Evolutionary conservation across 2,888 invertebrate species (phyloP).

Genomic region (Nephrocerus scutellatus): DNA sequence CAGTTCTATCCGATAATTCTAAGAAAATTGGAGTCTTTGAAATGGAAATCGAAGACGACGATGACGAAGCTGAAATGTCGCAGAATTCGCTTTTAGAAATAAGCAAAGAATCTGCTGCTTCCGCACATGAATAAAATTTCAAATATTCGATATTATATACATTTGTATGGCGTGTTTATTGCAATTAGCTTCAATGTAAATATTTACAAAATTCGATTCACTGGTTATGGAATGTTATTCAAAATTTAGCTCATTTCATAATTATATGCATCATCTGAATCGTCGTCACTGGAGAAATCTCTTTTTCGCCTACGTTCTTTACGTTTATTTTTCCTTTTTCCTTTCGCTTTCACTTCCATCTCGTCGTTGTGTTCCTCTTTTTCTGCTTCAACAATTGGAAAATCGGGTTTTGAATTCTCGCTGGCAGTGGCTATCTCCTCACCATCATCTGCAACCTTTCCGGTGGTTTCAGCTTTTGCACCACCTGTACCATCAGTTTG

Average conservation of each 20-base stretch:
- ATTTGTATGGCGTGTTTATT: no score
- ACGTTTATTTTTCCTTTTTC: slow-evolving; percentile 42
- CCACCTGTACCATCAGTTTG: slow-evolving; percentile 20
- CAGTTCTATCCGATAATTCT: slow-evolving; percentile 70
- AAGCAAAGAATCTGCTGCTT: slow-evolving; percentile 39
- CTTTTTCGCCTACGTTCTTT: slow-evolving; percentile 41
- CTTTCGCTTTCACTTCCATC: slow-evolving; percentile 25
- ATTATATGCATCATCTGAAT: slow-evolving; percentile 43
- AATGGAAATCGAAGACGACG: slow-evolving; percentile 89
- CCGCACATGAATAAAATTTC: background rate
- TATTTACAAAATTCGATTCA: background rate
- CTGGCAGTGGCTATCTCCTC: slow-evolving; percentile 14
- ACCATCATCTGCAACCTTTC: slow-evolving; percentile 15
- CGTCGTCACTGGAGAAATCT: slow-evolving; percentile 48
- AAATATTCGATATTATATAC: no score
- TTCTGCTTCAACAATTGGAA: no score
- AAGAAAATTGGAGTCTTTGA: slow-evolving; percentile 81
- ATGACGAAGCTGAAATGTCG: slow-evolving; percentile 65
- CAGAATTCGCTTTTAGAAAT: slow-evolving; percentile 42
- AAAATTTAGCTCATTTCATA: slow-evolving; percentile 33
- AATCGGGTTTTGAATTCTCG: no score
- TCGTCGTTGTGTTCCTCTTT: slow-evolving; percentile 31
- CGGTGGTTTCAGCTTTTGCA: no score
- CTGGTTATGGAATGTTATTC: no score
- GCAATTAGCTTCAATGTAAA: no score